phyloP scores from a whole-genome alignment of 53 echinoderm and acorn worm species.

The Arbacia lixula region DNA sequence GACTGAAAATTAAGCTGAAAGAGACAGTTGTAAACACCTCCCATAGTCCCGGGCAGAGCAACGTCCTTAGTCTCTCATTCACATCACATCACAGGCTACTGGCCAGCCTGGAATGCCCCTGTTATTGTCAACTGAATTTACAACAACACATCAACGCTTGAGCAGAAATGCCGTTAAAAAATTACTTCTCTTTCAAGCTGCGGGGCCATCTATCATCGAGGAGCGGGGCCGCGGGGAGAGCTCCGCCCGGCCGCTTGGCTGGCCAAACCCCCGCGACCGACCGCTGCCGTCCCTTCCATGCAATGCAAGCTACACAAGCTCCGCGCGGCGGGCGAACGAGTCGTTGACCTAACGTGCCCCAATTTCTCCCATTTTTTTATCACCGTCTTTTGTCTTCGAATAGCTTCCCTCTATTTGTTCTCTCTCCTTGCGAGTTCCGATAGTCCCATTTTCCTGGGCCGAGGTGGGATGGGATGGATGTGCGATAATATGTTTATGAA shows the following conservation, averaged over 20 bases:
- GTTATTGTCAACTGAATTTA: slow-evolving; percentile 47
- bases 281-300: background rate
- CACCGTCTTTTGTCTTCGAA: slow-evolving; percentile 45
- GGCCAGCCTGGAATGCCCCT: slow-evolving; percentile 29
- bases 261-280: slow-evolving; percentile 28
- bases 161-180: slow-evolving; percentile 57
- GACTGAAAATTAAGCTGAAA: no score
- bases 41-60: no score
- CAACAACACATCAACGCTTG: slow-evolving; percentile 58
- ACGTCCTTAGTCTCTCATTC: no score
- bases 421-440: slow-evolving; percentile 31
- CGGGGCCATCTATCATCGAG: slow-evolving; percentile 40
- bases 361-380: slow-evolving; percentile 56
- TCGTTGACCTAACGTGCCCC: slow-evolving; percentile 52
- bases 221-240: slow-evolving; percentile 36
- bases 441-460: slow-evolving; percentile 31
- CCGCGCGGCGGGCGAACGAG: background rate
- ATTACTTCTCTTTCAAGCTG: slow-evolving; percentile 50
- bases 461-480: slow-evolving; percentile 8
- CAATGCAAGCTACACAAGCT: slow-evolving; percentile 3
- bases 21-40: no score
- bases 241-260: slow-evolving; percentile 38
- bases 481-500: slow-evolving; percentile 47
- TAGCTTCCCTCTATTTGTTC: slow-evolving; percentile 45
- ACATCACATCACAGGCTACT: background rate